Conservation (phyloP, 2,113 vertebrate genomes). For the Pomatostomus ruficeps region DNA sequence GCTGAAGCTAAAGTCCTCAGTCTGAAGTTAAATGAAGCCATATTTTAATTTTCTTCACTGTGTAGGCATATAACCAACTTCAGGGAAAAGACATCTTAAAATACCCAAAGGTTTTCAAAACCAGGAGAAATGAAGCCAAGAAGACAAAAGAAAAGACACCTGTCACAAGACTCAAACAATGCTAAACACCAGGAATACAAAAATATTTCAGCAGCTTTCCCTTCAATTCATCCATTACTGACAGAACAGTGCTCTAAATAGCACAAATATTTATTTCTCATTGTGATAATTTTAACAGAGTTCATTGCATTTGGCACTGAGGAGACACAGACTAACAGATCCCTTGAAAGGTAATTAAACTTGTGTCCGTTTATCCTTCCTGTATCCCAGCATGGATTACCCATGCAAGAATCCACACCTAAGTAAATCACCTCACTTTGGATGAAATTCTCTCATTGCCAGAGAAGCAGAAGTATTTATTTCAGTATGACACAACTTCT, state of each 20-base stretch:
- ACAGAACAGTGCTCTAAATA: neutral
- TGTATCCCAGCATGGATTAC: neutral
- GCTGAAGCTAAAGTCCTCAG: neutral
- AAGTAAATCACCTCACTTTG: neutral
- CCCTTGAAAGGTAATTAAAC: neutral
- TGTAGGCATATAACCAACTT: neutral
- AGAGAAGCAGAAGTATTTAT: neutral
- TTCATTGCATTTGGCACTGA: neutral
- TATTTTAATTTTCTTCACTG: neutral
- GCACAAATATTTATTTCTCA: neutral
- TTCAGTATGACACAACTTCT: neutral
- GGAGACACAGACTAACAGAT: neutral
- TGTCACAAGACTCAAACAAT: neutral
- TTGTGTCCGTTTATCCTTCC: neutral
- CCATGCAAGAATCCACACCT: neutral
- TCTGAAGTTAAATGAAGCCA: neutral
- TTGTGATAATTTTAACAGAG: neutral
- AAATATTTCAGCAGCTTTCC: neutral
- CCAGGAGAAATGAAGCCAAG: neutral
- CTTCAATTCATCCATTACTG: neutral
- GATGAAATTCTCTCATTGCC: neutral
- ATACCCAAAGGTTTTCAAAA: neutral
- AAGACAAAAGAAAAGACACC: neutral
- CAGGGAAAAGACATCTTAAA: neutral
- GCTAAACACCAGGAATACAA: neutral